These are phyloP conservation scores for Bimastos eiseni DNA, from an alignment of 2,888 invertebrate species.

Conservation along the genomic window DNA sequence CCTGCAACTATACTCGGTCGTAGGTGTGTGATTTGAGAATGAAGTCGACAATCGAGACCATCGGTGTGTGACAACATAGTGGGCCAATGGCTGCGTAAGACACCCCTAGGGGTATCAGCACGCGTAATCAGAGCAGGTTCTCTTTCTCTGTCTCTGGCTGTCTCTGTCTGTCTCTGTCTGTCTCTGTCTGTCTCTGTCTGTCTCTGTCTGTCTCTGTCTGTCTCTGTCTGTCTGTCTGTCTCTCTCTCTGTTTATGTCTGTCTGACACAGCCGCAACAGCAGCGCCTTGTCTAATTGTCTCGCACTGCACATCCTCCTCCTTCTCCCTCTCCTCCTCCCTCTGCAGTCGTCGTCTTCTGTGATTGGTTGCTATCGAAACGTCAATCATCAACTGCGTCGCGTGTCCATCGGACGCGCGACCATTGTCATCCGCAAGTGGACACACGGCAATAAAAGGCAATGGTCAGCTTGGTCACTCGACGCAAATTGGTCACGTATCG, in stretches of 20 bases:
- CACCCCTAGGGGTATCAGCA: not conserved
- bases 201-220: no score
- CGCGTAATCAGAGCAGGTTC: not conserved
- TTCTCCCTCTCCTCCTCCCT: not conserved
- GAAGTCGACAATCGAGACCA: not conserved
- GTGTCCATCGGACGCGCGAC: not conserved
- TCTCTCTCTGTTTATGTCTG: not conserved
- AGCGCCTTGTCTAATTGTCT: not conserved
- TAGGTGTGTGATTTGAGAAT: not conserved
- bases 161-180: no score
- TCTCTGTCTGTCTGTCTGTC: not conserved
- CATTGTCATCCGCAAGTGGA: not conserved
- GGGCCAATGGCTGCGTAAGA: not conserved
- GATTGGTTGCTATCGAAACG: not conserved
- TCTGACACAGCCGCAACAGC: not conserved
- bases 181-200: no score
- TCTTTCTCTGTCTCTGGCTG: not conserved
- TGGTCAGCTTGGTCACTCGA: not conserved
- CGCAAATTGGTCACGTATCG: constrained; percentile 2
- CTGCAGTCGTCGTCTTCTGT: not conserved
- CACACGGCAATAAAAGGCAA: not conserved
- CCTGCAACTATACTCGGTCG: not conserved
- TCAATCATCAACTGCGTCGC: not conserved
- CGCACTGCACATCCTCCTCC: not conserved
- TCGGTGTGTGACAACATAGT: not conserved